Conservation (phyloP, 2,888 invertebrate genomes). For the Trichogramma evanescens region DNA sequence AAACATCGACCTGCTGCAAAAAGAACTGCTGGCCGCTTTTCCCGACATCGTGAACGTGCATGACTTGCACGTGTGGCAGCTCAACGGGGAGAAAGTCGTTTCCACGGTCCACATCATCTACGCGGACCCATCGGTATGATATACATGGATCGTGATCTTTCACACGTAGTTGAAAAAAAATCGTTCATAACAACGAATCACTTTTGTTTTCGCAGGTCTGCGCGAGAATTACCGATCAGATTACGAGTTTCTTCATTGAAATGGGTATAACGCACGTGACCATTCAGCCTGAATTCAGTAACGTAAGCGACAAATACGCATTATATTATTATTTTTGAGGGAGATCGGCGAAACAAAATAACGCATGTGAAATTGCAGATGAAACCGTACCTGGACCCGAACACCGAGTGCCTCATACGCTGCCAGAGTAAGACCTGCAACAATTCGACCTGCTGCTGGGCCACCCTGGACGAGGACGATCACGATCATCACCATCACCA, state of each 20-base stretch:
- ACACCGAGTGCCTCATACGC: slow-evolving; percentile 38
- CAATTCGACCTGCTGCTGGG: slow-evolving; percentile 38
- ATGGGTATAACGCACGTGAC: slow-evolving; percentile 79
- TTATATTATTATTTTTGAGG: neutral
- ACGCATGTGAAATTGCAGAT: slow-evolving; percentile 26
- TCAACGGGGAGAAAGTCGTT: slow-evolving; percentile 71
- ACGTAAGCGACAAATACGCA: slow-evolving; percentile 26
- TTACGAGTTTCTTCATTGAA: slow-evolving; percentile 68
- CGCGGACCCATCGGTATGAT: slow-evolving; percentile 49
- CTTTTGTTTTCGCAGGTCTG: slow-evolving; percentile 47
- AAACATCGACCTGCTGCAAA: slow-evolving; percentile 64
- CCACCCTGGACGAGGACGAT: slow-evolving; percentile 26
- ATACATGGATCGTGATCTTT: neutral
- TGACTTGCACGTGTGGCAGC: slow-evolving; percentile 84
- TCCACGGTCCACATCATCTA: slow-evolving; percentile 80
- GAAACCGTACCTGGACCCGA: slow-evolving; percentile 27
- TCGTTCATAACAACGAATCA: neutral
- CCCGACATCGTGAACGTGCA: slow-evolving; percentile 71
- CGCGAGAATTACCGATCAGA: slow-evolving; percentile 53
- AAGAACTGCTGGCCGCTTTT: slow-evolving; percentile 59
- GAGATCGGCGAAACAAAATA: neutral
- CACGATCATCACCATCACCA: slow-evolving; percentile 3
- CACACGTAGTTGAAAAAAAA: neutral
- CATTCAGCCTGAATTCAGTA: slow-evolving; percentile 76
- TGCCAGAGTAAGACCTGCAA: slow-evolving; percentile 40